A percentile compares a stretch with the other conserved stretches of the same genome.
phyloP scores from a whole-genome alignment of 2,113 vertebrate species.

The Sciurus niger region DNA sequence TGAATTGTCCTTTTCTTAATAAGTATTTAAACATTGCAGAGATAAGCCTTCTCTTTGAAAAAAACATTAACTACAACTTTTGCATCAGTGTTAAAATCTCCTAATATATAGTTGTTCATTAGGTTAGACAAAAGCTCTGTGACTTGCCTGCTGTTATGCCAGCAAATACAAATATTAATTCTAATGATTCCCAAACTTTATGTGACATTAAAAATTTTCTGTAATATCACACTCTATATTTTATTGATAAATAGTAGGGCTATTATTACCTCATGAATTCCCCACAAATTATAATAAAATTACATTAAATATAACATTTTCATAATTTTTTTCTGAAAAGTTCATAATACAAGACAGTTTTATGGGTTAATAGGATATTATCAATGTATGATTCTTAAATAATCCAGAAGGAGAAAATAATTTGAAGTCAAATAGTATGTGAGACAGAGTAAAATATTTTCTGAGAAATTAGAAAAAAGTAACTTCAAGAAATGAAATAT shows the following conservation, averaged over 20 bases:
- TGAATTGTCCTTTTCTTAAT: not conserved
- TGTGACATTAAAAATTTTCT: not conserved
- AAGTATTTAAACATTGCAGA: not conserved
- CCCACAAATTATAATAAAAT: not conserved
- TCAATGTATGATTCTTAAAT: not conserved
- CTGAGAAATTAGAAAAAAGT: not conserved
- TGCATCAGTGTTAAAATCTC: not conserved
- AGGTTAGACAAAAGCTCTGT: conserved; percentile 43
- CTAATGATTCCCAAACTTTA: not conserved
- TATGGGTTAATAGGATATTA: not conserved
- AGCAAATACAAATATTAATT: conserved; percentile 3
- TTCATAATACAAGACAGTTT: not conserved
- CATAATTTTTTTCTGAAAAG: not conserved
- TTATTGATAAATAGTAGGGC: not conserved
- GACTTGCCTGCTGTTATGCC: not conserved
- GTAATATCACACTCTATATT: not conserved
- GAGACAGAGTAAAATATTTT: conserved; percentile 62
- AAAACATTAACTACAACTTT: not conserved
- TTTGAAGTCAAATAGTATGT: not conserved
- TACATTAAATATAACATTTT: not conserved
- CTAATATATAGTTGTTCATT: conserved; percentile 1
- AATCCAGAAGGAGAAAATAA: not conserved
- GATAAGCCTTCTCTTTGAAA: not conserved
- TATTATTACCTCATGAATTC: not conserved
- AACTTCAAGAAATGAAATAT: not conserved